Evolutionary conservation across 64 coral and sea anemone genomes (phyloP), one percentile per base, ranked within the genome.

Genomic region (Montipora efflorescens): DNA sequence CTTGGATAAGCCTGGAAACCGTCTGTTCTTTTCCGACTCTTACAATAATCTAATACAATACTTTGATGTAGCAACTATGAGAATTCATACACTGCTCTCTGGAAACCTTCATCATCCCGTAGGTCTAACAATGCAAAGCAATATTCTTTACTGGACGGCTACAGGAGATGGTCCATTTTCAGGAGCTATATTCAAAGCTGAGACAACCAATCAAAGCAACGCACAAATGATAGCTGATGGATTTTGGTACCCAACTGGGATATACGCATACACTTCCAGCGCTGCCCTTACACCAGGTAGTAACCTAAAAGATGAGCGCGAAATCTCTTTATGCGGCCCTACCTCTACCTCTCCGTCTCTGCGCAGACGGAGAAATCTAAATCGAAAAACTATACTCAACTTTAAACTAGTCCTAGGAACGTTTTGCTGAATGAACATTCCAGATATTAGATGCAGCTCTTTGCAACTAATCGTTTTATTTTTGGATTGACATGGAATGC

Each of bases 61-160:
- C 16, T 71, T 86, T 21, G 46, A 86, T 23, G 46, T 86, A 15
- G 5, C 0, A 16, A 86, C 5, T 86, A 3, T 50, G 43, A 28
- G 19, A 45, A 50, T 72, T 15, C 66, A 72, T 15, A 86, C 82
- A 7, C 15, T 72, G 1, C 62, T 86, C 23, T 86, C 82, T 11
- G 82, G 82, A n/a, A 86, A 72, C 19, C 82, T 86, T 86, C 64
- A 72, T 10, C 7, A 46, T 21, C 66, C 64, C 20, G 50, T 45
- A 49, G 59, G 82, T 21, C 16, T 86, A 2, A 20, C 46, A 47
- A 69, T 86, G 10, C 12, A 50, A 1, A 50, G 71, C 16, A 12
- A 49, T 64, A 72, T 43, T 15, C 66, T 86, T 48, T 86, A 86
- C 66, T 86, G 82, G 82, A 86, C 82, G 1, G 64, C 82, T 49